These are phyloP conservation scores for Dusona sp. DNA, from an alignment of 2,888 invertebrate species.

Conservation along the genomic window DNA sequence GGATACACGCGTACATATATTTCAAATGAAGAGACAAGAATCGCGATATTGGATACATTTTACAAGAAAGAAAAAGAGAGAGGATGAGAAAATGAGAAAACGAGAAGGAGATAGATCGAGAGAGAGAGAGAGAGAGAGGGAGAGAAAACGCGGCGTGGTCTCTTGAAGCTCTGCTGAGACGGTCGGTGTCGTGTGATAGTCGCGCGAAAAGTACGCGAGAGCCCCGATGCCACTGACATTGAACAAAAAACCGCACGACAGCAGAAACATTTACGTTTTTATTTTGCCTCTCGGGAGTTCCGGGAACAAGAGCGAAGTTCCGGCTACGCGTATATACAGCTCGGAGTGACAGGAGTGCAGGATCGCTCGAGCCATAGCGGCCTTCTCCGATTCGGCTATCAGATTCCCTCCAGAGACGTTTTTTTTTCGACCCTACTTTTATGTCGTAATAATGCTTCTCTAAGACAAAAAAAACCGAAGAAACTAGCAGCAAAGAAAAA, in stretches of 20 bases:
- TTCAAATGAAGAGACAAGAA: slow-evolving; percentile 56
- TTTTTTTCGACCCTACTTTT: slow-evolving; percentile 9
- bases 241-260: slow-evolving; percentile 77
- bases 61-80: slow-evolving; percentile 6
- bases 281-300: slow-evolving; percentile 72
- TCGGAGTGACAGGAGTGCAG: slow-evolving; percentile 58
- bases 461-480: slow-evolving; percentile 9
- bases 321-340: slow-evolving; percentile 77
- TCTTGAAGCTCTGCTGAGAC: slow-evolving; percentile 27
- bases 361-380: slow-evolving; percentile 44
- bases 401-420: slow-evolving; percentile 35
- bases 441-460: slow-evolving; percentile 18
- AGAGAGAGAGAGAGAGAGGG: background rate
- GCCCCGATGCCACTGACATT: slow-evolving; percentile 70
- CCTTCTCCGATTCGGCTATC: slow-evolving; percentile 59
- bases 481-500: background rate
- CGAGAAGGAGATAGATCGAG: background rate
- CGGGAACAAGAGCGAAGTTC: slow-evolving; percentile 80
- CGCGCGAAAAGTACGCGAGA: slow-evolving; percentile 56
- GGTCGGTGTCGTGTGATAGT: slow-evolving; percentile 62
- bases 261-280: slow-evolving; percentile 73
- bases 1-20: slow-evolving; percentile 61
- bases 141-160: slow-evolving; percentile 4
- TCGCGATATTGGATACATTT: slow-evolving; percentile 69
- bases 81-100: background rate